phyloP scores from a whole-genome alignment of 2,113 vertebrate species.

The Macroglossus sobrinus region DNA sequence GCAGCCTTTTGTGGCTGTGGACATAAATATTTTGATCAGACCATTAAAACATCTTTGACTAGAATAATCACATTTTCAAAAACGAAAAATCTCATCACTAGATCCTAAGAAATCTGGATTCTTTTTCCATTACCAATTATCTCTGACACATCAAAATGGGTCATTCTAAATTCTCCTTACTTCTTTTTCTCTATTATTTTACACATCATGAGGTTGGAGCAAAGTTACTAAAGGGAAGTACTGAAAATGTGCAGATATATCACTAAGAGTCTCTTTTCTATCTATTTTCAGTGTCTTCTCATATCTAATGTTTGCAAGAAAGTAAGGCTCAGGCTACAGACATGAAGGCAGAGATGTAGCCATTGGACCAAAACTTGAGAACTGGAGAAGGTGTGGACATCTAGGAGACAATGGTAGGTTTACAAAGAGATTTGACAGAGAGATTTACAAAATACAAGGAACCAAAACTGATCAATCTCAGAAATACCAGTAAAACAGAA shows the following conservation, averaged over 20 bases:
- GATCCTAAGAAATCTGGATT: background rate
- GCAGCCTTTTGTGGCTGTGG: background rate
- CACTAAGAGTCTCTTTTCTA: background rate
- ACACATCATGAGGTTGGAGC: background rate
- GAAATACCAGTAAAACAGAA: background rate
- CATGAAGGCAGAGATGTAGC: background rate
- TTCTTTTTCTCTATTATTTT: background rate
- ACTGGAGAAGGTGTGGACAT: background rate
- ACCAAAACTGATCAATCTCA: background rate
- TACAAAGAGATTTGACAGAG: background rate
- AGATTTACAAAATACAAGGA: background rate
- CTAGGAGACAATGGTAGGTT: background rate
- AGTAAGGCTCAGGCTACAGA: background rate
- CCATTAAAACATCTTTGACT: slow-evolving; percentile 5
- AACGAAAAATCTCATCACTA: background rate
- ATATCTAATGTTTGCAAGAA: background rate
- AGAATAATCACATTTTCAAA: slow-evolving; percentile 10
- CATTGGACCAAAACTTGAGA: background rate
- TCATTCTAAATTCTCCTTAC: background rate
- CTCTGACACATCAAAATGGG: background rate
- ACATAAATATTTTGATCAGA: slow-evolving; percentile 4
- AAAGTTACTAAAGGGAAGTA: background rate
- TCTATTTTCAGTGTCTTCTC: background rate
- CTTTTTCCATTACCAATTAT: background rate
- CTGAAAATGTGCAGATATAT: background rate